Evolutionary conservation across 2,113 vertebrate species (phyloP).

Genomic region (Bungarus multicinctus): DNA sequence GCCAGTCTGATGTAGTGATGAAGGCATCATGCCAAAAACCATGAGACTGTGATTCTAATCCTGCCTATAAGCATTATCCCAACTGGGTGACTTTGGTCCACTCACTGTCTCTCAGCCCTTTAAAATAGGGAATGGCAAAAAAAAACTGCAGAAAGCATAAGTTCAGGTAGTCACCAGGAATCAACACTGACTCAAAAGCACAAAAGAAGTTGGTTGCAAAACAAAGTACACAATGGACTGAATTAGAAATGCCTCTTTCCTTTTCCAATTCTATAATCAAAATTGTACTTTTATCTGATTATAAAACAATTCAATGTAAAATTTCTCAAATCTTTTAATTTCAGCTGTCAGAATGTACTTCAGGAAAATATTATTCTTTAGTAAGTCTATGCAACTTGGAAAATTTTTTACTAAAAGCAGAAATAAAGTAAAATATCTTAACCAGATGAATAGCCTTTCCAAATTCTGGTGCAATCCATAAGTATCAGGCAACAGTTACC

Average conservation of each 20-base stretch:
- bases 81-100: background rate
- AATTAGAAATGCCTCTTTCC: background rate
- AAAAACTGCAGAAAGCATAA: background rate
- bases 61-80: background rate
- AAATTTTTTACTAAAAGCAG: background rate
- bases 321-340: background rate
- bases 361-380: rapidly evolving
- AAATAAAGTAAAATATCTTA: background rate
- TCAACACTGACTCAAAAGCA: background rate
- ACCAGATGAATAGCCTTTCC: background rate
- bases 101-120: background rate
- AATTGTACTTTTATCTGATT: background rate
- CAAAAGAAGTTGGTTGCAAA: background rate
- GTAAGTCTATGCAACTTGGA: background rate
- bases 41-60: background rate
- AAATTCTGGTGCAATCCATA: background rate
- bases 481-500: background rate
- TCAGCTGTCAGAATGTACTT: background rate
- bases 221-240: background rate
- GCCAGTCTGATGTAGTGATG: background rate
- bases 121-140: background rate
- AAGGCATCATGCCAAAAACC: background rate
- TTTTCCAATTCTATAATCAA: background rate
- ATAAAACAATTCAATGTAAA: background rate
- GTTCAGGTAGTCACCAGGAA: background rate